Conservation (phyloP, 2,113 vertebrate species). For the Nycticorax nycticorax region DNA sequence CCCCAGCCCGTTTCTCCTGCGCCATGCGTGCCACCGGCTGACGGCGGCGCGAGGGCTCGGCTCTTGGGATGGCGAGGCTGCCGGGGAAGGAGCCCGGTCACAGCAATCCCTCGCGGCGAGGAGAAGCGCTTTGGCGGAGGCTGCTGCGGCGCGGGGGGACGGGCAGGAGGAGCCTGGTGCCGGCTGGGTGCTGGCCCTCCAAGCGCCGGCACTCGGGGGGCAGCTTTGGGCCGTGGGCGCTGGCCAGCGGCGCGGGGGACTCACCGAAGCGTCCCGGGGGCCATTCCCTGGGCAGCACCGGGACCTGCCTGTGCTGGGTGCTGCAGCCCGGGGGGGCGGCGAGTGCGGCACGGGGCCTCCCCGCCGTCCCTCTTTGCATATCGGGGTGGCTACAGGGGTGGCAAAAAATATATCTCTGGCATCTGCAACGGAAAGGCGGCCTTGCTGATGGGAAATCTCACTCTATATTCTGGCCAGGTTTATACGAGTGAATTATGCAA, state of each 20-base stretch:
- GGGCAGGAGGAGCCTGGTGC: too few species aligned
- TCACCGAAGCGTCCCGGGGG: fast-evolving
- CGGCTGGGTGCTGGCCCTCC: too few species aligned
- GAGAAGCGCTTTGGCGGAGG: too few species aligned
- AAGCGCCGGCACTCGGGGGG: too few species aligned
- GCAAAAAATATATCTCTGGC: neutral
- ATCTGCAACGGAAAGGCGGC: slow-evolving; percentile 51
- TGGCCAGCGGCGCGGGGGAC: too few species aligned
- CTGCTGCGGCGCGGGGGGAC: too few species aligned
- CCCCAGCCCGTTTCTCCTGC: neutral
- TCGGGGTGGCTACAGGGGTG: neutral
- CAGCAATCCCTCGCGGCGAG: too few species aligned
- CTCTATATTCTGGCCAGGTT: slow-evolving; percentile 80
- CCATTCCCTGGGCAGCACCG: neutral
- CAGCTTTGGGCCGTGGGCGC: too few species aligned
- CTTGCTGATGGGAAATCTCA: slow-evolving; percentile 55
- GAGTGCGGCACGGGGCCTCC: fast-evolving
- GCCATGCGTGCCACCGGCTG: neutral
- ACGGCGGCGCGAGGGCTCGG: neutral
- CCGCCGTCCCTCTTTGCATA: fast-evolving
- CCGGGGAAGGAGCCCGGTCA: neutral
- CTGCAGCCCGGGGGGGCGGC: fast-evolving
- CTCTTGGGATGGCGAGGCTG: neutral
- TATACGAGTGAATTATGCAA: slow-evolving; percentile 82
- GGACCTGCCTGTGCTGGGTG: fast-evolving